Conservation (phyloP, 2,888 invertebrate species). For the Cryptus viduatorius region DNA sequence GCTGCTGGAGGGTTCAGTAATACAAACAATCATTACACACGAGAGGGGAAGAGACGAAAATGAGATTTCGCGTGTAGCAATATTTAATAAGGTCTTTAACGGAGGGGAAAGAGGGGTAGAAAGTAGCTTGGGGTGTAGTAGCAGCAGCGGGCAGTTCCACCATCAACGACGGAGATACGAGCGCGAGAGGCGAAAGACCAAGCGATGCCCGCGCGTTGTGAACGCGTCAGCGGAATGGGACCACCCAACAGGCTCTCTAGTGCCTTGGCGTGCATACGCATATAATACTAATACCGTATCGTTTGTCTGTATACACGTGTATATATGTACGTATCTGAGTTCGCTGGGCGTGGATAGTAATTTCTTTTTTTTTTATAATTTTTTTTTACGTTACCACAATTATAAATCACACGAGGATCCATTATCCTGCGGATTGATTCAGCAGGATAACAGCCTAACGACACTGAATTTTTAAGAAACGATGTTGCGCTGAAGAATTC, state of each 20-base stretch:
- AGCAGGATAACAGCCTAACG: slow-evolving; percentile 1
- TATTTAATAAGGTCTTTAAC: slow-evolving; percentile 83
- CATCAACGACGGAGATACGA: slow-evolving; percentile 72
- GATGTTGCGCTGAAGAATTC: neutral
- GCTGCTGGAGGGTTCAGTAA: neutral
- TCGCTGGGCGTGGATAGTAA: slow-evolving; percentile 41
- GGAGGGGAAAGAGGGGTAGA: slow-evolving; percentile 74
- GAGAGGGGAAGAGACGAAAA: slow-evolving; percentile 58
- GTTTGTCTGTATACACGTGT: slow-evolving; percentile 37
- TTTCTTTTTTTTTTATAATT: slow-evolving; percentile 38
- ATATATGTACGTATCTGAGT: slow-evolving; percentile 59
- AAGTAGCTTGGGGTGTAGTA: slow-evolving; percentile 80
- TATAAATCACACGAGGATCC: slow-evolving; percentile 46
- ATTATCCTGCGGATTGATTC: slow-evolving; percentile 45
- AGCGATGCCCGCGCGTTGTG: slow-evolving; percentile 82
- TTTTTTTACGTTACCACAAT: slow-evolving; percentile 43
- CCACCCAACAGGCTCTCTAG: slow-evolving; percentile 81
- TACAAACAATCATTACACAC: slow-evolving; percentile 49
- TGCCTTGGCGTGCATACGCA: slow-evolving; percentile 78
- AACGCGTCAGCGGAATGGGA: slow-evolving; percentile 84
- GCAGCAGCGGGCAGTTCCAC: slow-evolving; percentile 75
- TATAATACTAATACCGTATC: slow-evolving; percentile 55
- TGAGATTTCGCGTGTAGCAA: slow-evolving; percentile 79
- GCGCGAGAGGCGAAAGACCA: slow-evolving; percentile 62
- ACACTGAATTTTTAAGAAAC: slow-evolving; percentile 1